Conservation (phyloP, 2,113 vertebrate species). For the Catharus minimus region DNA sequence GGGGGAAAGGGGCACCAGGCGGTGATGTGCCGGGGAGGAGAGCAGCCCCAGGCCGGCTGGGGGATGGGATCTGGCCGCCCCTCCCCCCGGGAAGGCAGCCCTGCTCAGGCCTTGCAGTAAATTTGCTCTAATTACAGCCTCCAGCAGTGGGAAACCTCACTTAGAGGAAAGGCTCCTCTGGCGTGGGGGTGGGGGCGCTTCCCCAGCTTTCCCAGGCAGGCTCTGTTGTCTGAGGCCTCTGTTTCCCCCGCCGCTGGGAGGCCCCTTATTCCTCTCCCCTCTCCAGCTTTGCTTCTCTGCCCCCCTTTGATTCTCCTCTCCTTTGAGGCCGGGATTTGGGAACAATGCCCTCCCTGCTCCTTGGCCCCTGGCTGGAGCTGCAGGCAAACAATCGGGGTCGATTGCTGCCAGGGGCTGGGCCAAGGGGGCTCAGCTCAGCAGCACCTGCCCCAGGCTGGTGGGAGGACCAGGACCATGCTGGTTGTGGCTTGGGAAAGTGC, state of each 20-base stretch:
- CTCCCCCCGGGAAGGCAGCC: slow-evolving; percentile 70
- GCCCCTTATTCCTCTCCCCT: slow-evolving; percentile 63
- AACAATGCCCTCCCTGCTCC: slow-evolving; percentile 52
- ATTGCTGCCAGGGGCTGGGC: slow-evolving; percentile 18
- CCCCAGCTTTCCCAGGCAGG: slow-evolving; percentile 62
- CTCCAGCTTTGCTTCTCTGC: slow-evolving; percentile 48
- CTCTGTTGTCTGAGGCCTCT: slow-evolving; percentile 63
- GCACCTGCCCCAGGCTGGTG: slow-evolving; percentile 4
- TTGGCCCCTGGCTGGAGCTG: slow-evolving; percentile 17
- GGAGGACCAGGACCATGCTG: neutral
- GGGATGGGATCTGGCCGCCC: slow-evolving; percentile 32
- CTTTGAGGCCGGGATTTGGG: slow-evolving; percentile 43
- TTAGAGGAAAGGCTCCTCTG: slow-evolving; percentile 72
- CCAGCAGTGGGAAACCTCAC: slow-evolving; percentile 79
- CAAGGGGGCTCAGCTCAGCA: neutral
- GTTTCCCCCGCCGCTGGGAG: slow-evolving; percentile 59
- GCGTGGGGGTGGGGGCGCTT: slow-evolving; percentile 61
- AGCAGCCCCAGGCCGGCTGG: slow-evolving; percentile 39
- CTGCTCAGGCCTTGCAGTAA: slow-evolving; percentile 73
- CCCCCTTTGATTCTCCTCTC: slow-evolving; percentile 42
- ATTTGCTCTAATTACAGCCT: slow-evolving; percentile 82
- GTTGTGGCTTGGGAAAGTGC: neutral
- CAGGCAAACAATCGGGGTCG: slow-evolving; percentile 27
- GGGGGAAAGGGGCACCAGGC: slow-evolving; percentile 27
- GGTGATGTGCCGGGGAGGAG: neutral